Evolutionary conservation across 53 echinoderm and acorn worm species (phyloP), one percentile per base, ranked within the genome.

Genomic region (Apostichopus leukothele): DNA sequence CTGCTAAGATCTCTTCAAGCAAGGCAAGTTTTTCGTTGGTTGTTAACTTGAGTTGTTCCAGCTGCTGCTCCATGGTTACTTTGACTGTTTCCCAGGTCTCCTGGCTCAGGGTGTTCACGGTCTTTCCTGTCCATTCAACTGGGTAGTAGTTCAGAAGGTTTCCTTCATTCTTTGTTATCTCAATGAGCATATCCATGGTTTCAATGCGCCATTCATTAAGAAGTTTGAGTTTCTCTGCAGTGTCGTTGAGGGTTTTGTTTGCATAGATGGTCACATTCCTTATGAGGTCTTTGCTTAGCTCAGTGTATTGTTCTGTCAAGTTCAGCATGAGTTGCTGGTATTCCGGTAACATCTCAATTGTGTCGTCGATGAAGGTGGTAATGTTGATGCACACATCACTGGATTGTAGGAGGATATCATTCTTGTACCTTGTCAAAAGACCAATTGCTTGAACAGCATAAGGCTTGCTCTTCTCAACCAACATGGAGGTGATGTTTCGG

Each of bases 251-350:
- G 68, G 79, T 74, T 84, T 68, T 57, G 18, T 90, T 80, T 22
- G 83, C 88, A 76, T 84, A 91, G 66, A 67, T 67, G n/a, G 85
- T 85, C 18, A 67, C 66, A 55, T 75, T 74, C 23, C 21, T 52
- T 18, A 23, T 50, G 20, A 83, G 52, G n/a, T 54, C 53, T 18
- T 53, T 87, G 88, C 53, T 26, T 22, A 75, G 16, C 1, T 74
- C 53, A 2, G 74, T 74, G 74, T 87, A 87, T 5, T 87, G 53
- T 86, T 85, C 93, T 52, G 94, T 91, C 22, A 89, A 76, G 55
- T 91, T 88, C 51, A 91, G 67, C 61, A 92, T 78, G 7, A 51
- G 87, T 74, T 87, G 86, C 74, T 90, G 79, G 89, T 74, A 86
- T 77, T 90, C 81, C 23, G 89, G 90, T 1, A 89, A 25, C 53